Percentiles rank a stretch among this genome's conserved stretches.
phyloP scores from a whole-genome alignment of 1,140 invertebrate species.

The Campoletis sonorensis region DNA sequence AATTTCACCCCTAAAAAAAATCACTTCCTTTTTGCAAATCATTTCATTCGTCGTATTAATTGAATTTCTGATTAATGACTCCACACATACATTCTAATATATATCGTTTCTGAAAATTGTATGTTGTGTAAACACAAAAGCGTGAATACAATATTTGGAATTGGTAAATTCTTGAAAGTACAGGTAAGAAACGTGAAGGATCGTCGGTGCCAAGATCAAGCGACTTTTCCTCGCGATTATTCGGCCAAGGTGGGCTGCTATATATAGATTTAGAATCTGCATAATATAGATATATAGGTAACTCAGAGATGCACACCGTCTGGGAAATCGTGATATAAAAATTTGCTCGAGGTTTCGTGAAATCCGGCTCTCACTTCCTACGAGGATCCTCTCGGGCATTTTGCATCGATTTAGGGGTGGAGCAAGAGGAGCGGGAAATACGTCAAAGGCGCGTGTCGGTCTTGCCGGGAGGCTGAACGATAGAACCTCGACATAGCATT shows the following conservation, averaged over 20 bases:
- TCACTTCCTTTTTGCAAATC: no score
- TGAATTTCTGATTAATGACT: no score
- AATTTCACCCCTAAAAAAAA: no score
- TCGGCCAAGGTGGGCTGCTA: neutral
- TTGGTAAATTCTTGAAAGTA: no score
- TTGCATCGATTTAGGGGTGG: constrained; percentile 28
- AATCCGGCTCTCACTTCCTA: constrained; percentile 14
- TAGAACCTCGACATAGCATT: constrained; percentile 4
- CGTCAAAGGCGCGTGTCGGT: constrained; percentile 39
- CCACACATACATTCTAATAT: no score
- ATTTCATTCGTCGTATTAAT: no score
- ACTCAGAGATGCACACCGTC: neutral
- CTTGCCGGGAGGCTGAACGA: constrained; percentile 28
- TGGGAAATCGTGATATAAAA: constrained; percentile 29
- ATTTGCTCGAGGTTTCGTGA: constrained; percentile 26
- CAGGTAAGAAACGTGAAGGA: neutral
- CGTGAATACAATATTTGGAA: no score
- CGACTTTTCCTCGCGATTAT: no score
- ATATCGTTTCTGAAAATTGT: no score
- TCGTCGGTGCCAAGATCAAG: no score
- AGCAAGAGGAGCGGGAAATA: constrained; percentile 10
- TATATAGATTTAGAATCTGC: neutral
- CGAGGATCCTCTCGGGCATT: constrained; percentile 21
- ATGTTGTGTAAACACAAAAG: no score
- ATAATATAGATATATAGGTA: neutral